Conservation (phyloP, 2,113 vertebrate species). For the Prinia subflava region DNA sequence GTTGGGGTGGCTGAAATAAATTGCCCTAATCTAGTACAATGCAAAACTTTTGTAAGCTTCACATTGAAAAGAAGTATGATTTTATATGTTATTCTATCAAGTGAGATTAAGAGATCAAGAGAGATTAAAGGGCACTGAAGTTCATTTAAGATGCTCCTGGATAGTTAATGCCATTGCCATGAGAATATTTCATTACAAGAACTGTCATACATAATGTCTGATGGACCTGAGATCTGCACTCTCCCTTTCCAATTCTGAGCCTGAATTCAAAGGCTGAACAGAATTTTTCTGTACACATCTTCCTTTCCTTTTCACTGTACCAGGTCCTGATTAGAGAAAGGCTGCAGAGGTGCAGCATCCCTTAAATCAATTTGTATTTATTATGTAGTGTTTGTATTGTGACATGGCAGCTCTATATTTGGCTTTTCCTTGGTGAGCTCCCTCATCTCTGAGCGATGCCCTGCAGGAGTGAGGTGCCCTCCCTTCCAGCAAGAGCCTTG, state of each 20-base stretch:
- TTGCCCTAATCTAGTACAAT: background rate
- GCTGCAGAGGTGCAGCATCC: background rate
- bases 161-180: background rate
- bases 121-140: background rate
- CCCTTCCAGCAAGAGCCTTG: background rate
- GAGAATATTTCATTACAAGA: background rate
- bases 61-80: background rate
- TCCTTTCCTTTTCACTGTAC: background rate
- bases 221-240: background rate
- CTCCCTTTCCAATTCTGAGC: background rate
- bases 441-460: background rate
- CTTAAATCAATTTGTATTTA: background rate
- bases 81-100: background rate
- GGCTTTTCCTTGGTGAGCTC: background rate
- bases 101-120: background rate
- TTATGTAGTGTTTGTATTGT: background rate
- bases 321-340: background rate
- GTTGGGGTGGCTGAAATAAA: background rate
- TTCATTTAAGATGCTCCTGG: background rate
- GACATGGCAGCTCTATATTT: background rate
- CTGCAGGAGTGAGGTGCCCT: background rate
- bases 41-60: background rate
- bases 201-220: background rate
- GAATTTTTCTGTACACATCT: background rate
- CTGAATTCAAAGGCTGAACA: background rate